Percentiles rank a stretch among this genome's conserved stretches.
These are phyloP conservation scores for Carpatolechia fugitivella DNA, from an alignment of 2,888 invertebrate species.

Conservation along the genomic window DNA sequence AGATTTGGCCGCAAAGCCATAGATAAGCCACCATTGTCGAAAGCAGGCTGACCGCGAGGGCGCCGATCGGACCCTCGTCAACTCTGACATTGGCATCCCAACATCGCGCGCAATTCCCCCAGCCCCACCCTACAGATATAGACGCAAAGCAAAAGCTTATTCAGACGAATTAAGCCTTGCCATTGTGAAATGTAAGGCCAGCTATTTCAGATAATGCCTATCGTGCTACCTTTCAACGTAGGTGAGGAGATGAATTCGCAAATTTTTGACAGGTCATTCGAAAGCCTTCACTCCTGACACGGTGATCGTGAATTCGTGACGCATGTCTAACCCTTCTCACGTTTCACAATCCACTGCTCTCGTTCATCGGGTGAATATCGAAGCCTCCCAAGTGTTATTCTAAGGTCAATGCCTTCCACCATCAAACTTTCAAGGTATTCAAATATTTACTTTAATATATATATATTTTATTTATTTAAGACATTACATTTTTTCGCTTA, in stretches of 20 bases:
- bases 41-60: constrained; percentile 45
- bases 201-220: not conserved
- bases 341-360: constrained; percentile 41
- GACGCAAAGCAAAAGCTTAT: constrained; percentile 14
- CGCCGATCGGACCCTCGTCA: constrained; percentile 51
- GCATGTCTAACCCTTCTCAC: constrained; percentile 54
- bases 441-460: too few species aligned
- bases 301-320: constrained; percentile 36
- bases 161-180: constrained; percentile 18
- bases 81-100: constrained; percentile 48
- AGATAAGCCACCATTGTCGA: constrained; percentile 43
- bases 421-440: not conserved
- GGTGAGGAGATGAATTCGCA: not conserved
- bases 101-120: constrained; percentile 27
- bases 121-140: constrained; percentile 13
- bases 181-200: not conserved
- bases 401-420: not conserved
- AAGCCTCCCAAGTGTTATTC: not conserved
- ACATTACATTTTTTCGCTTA: too few species aligned
- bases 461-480: too few species aligned
- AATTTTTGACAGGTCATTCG: constrained; percentile 21
- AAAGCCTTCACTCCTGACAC: constrained; percentile 36
- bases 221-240: too few species aligned
- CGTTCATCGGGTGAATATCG: constrained; percentile 17
- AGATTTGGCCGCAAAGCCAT: constrained; percentile 44